A percentile compares a stretch with the other conserved stretches of the same genome.
phyloP scores from a whole-genome alignment of 2,797 vertebrate genomes.

The Microctenopoma steveboyesi region DNA sequence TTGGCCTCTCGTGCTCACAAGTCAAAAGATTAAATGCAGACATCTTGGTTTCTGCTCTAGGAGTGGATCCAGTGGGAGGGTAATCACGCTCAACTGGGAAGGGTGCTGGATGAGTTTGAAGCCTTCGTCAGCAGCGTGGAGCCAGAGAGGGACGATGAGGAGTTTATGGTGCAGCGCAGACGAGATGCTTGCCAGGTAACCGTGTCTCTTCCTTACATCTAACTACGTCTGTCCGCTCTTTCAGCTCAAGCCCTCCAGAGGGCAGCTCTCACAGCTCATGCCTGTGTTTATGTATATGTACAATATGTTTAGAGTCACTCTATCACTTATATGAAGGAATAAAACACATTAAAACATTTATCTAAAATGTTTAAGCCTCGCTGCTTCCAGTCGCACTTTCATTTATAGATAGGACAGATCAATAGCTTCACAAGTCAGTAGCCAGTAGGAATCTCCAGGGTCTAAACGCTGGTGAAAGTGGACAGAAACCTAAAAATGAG shows the following conservation, averaged over 20 bases:
- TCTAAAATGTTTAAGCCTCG: neutral
- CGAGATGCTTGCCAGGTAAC: constrained; percentile 88
- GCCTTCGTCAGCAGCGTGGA: constrained; percentile 78
- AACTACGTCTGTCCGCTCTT: neutral
- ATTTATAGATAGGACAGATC: too few relatives aligned
- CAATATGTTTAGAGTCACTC: neutral
- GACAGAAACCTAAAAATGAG: too few relatives aligned
- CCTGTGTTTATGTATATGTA: neutral
- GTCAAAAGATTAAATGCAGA: constrained; percentile 15
- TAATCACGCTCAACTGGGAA: constrained; percentile 71
- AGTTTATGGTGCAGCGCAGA: constrained; percentile 73
- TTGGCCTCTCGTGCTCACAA: neutral
- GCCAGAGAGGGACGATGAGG: constrained; percentile 78
- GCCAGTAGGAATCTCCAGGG: too few relatives aligned
- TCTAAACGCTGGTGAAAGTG: too few relatives aligned
- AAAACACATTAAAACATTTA: too few relatives aligned
- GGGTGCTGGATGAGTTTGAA: constrained; percentile 84
- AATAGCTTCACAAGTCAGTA: too few relatives aligned
- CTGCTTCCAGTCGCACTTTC: constrained; percentile 33
- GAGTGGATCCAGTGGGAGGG: constrained; percentile 88
- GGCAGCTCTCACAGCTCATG: neutral
- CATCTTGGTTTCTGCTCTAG: constrained; percentile 69
- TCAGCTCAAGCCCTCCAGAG: neutral
- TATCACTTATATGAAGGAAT: too few relatives aligned
- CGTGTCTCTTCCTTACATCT: neutral